Evolutionary conservation across 2,797 vertebrate genomes (phyloP), one percentile per base, ranked within the genome.

Genomic region (Acipenser transmontanus): DNA sequence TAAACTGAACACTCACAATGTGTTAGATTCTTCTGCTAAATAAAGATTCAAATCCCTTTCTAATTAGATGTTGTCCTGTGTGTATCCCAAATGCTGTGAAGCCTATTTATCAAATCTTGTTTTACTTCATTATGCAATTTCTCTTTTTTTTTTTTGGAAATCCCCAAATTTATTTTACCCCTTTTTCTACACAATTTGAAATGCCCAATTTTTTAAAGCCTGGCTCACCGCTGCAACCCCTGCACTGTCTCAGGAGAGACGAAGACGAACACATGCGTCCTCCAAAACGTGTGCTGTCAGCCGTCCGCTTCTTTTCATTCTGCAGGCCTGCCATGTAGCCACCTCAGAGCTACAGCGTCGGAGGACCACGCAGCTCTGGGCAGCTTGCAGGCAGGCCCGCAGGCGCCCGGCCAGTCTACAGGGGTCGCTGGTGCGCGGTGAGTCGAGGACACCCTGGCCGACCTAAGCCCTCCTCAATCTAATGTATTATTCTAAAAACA

Each of bases 41-140:
- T 91, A 91, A 91, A 92, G 84, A 85, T 75, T 77, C 76, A 68
- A 88, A 85, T 89, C 85, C 84, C 83, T 87, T 85, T 85, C 83
- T 86, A 85, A 87, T 84, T 78, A 80, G 86, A 78, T 82, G 81
- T 72, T 75, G 65, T 79, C 73, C 52, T 83, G 69, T 61, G 60
- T 70, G 85, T 79, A 75, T 75, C 77, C 61, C 69, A 63, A 72
- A 64, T 54, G 14, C 34, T 71, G 59, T 62, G 64, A 72, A 49
- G 52, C 73, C 79, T 74, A 83, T 79, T 75, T 17, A 79, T 67
- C 73, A 79, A 80, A 76, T 48, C 59, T 1, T 70, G 49, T 78
- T 74, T 79, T 70, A 72, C 9, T 49, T 20, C 64, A 7, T 13
- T 47, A 20, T 67, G 74, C 54, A 14, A 54, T 61, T 60, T 48